Evolutionary conservation across 2,888 invertebrate genomes (phyloP), one percentile per base, ranked within the genome.

Genomic region (Dryomyza anilis): DNA sequence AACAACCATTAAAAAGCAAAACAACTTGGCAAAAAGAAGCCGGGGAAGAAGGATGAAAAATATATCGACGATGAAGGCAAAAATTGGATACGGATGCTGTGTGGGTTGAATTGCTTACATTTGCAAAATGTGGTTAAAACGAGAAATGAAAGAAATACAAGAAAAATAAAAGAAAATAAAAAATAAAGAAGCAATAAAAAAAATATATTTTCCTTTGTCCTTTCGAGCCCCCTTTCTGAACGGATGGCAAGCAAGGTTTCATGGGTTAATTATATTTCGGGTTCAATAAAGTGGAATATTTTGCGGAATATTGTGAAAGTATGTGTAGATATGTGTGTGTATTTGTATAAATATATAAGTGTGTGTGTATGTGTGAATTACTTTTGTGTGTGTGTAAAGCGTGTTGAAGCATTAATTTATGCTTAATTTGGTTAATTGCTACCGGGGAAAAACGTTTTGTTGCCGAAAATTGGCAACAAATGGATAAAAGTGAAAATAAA

Each of bases 401-500:
- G 55, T 45, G 45, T 43, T 33, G 29, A 59, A 59, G 48, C 59
- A 59, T 30, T 46, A 46, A 59, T 59, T 59, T 48, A 59, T 29
- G 48, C 59, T 48, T 59, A 59, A 59, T 59, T 48, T 59, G 48
- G 30, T 59, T 59, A 59, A 59, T 59, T 59, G 59, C 19, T 48
- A 43, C 16, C 23, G 57, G n/a, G n/a, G n/a, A n/a, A n/a, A n/a
- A n/a, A n/a, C n/a, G n/a, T n/a, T n/a, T n/a, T n/a, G n/a, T n/a
- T n/a, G n/a, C n/a, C n/a, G n/a, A n/a, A 43, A 43, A 30, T 53
- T 53, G 53, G 14, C 53, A 53, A 53, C 30, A 53, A 30, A 53
- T 19, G n/a, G 30, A 53, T n/a, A 21, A 53, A 29, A 53, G 12
- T 27, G 53, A 19, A 53, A 53, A 30, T 53, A 16, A 30, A 30